A percentile compares a stretch with the other conserved stretches of the same genome.
Conservation (phyloP, 1,140 invertebrate species). For the Stenopsyche tienmushanensis region DNA sequence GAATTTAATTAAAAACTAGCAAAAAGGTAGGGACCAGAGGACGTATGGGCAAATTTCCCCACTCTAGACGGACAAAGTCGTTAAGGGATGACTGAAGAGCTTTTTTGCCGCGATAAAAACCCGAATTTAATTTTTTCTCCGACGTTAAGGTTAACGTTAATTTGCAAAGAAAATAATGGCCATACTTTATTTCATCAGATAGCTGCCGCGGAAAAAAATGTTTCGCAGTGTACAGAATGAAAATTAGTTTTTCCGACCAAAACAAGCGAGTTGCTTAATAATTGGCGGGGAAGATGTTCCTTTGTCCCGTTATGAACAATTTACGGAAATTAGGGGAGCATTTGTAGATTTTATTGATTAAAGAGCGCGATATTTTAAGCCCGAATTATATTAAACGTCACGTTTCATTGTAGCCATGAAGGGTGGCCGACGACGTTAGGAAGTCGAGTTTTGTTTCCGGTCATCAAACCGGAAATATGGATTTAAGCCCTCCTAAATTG, state of each 20-base stretch:
- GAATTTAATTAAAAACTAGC: slow-evolving; percentile 32
- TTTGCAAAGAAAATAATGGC: slow-evolving; percentile 30
- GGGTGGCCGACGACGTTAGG: too few relatives aligned
- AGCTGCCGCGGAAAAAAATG: slow-evolving; percentile 19
- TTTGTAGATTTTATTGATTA: not conserved
- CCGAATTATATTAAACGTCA: too few relatives aligned
- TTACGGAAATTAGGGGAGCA: not conserved
- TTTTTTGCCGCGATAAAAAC: slow-evolving; percentile 25
- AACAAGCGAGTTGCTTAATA: not conserved
- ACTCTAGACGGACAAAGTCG: slow-evolving; percentile 18
- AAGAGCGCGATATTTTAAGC: too few relatives aligned
- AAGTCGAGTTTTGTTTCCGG: too few relatives aligned
- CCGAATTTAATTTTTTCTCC: slow-evolving; percentile 17
- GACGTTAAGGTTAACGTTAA: slow-evolving; percentile 25
- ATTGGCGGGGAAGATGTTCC: not conserved
- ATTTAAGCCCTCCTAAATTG: too few relatives aligned
- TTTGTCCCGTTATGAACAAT: not conserved
- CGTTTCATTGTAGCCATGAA: too few relatives aligned
- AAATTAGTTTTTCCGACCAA: slow-evolving; percentile 15
- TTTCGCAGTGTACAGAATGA: slow-evolving; percentile 5
- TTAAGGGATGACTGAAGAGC: slow-evolving; percentile 30
- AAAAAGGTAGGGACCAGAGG: slow-evolving; percentile 11
- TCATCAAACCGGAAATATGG: too few relatives aligned
- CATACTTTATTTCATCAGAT: slow-evolving; percentile 32
- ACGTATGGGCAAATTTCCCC: not conserved